Evolutionary conservation across 1,140 invertebrate species (phyloP), one percentile per base, ranked within the genome.

Genomic region (Ridgeia piscesae): DNA sequence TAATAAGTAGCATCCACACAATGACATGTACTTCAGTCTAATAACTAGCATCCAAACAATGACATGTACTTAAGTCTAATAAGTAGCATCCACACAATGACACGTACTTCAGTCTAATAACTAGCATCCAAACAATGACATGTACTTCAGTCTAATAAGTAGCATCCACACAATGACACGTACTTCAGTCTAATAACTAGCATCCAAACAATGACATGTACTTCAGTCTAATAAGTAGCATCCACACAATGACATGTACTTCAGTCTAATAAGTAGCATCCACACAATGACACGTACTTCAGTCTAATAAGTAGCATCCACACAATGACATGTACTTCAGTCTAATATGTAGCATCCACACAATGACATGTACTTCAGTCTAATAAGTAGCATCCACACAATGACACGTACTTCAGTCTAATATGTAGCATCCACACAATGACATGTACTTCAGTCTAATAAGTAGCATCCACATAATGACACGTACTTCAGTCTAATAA

Each of bases 41-140:
- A 97, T 94, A 42, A n/a, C n/a, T n/a, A n/a, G n/a, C 11, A 42
- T 42, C 42, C 11, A 42, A n/a, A n/a, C n/a, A n/a, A n/a, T 95
- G 97, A 98, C 27, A 96, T 99, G 94, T 99, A 98, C 95, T 97
- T 99, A 95, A 97, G 99, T 96, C 97, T 98, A 93, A 98, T 98
- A 96, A 96, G 97, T 94, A 77, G 33, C 89, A 31, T 91, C 33
- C 93, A 34, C 92, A 93, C 33, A 0, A 77, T 92, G 88, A 21
- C 31, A 50, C 31, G 27, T 31, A 34, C 34, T 93, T 89, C 0
- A 89, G 2, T 17, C 58, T 21, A 6, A 21, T 77, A 27, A 77
- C 11, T 42, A 42, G 42, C 42, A 42, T 42, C 42, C 11, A 42
- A 4, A 42, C 11, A 11, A 99, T 95, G 97, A 98, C 27, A 96